Percentiles rank a stretch among this genome's conserved stretches.
Evolutionary conservation across 2,113 vertebrate species (phyloP).

Genomic region (Lucifuga dentata): DNA sequence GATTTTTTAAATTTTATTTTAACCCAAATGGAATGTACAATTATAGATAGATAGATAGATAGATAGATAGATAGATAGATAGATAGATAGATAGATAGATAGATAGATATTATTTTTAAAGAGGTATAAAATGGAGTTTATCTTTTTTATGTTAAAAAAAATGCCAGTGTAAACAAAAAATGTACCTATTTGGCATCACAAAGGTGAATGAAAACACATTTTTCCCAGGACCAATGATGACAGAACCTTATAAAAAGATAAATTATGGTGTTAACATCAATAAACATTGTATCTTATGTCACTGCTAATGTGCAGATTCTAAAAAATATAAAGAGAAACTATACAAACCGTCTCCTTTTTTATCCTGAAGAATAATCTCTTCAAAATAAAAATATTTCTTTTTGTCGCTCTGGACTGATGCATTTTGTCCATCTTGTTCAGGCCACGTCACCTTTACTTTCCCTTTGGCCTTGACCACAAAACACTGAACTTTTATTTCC

Average conservation of each 20-base stretch:
- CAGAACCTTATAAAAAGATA: slow-evolving; percentile 62
- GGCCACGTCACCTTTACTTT: slow-evolving; percentile 68
- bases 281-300: not conserved
- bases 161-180: slow-evolving; percentile 4
- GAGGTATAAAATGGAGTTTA: too few relatives aligned
- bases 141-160: too few relatives aligned
- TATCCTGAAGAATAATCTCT: slow-evolving; percentile 74
- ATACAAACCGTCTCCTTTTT: slow-evolving; percentile 77
- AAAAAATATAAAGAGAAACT: not conserved
- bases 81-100: too few relatives aligned
- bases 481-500: slow-evolving; percentile 73
- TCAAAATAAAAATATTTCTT: slow-evolving; percentile 75
- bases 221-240: slow-evolving; percentile 67
- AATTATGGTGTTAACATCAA: not conserved
- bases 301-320: too few relatives aligned
- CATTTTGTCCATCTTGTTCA: slow-evolving; percentile 40
- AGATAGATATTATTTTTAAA: too few relatives aligned
- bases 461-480: slow-evolving; percentile 73
- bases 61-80: too few relatives aligned
- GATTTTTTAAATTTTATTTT: too few relatives aligned
- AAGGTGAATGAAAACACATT: slow-evolving; percentile 76
- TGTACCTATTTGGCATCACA: slow-evolving; percentile 70
- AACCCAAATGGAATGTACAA: too few relatives aligned
- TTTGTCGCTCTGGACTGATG: slow-evolving; percentile 49
- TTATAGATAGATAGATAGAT: too few relatives aligned